Percentiles rank a stretch among this genome's conserved stretches.
phyloP scores from a whole-genome alignment of 2,113 vertebrate genomes.

The Tragelaphus scriptus region DNA sequence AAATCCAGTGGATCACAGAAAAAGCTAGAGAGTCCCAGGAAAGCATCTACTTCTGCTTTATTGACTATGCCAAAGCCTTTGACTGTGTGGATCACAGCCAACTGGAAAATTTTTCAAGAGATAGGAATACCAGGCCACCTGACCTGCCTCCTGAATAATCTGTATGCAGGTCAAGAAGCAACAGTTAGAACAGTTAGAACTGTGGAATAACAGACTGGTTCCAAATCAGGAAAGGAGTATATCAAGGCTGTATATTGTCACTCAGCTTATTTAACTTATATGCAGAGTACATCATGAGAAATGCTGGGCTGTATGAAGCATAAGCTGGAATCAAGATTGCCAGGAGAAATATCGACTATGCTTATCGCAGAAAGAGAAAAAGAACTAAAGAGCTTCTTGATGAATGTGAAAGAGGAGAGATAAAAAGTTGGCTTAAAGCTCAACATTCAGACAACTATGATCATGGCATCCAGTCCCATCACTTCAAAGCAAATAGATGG shows the following conservation, averaged over 20 bases:
- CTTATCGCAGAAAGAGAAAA: no score
- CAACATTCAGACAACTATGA: no score
- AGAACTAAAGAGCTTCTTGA: no score
- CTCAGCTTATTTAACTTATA: no score
- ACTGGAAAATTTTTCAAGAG: neutral
- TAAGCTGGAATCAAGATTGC: no score
- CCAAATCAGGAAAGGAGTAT: neutral
- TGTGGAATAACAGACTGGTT: neutral
- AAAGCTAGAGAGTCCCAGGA: neutral
- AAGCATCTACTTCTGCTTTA: neutral
- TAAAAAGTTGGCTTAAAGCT: no score
- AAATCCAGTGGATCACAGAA: fast-evolving
- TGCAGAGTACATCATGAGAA: no score
- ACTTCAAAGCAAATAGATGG: no score
- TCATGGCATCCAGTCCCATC: no score
- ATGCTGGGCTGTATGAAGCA: no score
- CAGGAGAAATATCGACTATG: no score
- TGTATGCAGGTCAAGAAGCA: neutral
- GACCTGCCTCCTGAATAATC: neutral
- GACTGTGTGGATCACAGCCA: neutral
- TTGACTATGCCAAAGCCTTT: neutral
- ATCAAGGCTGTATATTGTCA: neutral
- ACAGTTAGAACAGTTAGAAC: neutral
- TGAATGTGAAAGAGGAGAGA: no score
- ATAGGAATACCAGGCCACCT: neutral